phyloP scores from a whole-genome alignment of 2,113 vertebrate species.

The Melanerpes formicivorus region DNA sequence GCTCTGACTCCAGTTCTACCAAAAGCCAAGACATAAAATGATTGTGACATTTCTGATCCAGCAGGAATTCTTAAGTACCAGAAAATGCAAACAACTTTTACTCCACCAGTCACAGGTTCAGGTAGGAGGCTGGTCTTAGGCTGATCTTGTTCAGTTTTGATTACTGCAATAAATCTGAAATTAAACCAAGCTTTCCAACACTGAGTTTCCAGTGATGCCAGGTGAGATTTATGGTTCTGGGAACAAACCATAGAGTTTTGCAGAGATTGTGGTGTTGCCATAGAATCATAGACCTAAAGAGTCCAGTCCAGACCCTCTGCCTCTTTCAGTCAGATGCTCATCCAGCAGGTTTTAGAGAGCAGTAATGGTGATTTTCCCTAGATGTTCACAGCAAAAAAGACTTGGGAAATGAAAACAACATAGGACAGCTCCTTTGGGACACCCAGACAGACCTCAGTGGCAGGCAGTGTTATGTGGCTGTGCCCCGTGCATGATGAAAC shows the following conservation, averaged over 20 bases:
- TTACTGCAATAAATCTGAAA: conserved; percentile 63
- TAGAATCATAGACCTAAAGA: conserved; percentile 36
- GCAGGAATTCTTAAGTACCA: conserved; percentile 50
- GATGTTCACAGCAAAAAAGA: background rate
- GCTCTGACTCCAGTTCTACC: conserved; percentile 18
- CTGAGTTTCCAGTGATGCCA: conserved; percentile 49
- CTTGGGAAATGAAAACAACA: background rate
- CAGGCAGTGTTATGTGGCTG: background rate
- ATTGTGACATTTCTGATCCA: conserved; percentile 56
- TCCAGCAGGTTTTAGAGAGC: background rate
- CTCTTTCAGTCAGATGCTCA: background rate
- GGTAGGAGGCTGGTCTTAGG: conserved; percentile 16
- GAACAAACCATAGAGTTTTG: conserved; percentile 66
- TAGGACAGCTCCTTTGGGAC: background rate
- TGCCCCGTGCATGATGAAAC: background rate
- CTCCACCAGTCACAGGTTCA: conserved; percentile 44
- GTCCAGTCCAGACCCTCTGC: background rate
- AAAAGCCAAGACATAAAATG: conserved; percentile 43
- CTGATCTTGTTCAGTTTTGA: conserved; percentile 49
- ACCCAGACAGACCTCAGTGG: background rate
- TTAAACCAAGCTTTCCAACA: conserved; percentile 23
- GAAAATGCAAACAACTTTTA: conserved; percentile 23
- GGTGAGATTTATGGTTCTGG: conserved; percentile 58
- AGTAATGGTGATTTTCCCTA: background rate
- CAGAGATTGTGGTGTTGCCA: conserved; percentile 53